These are phyloP conservation scores for Cephus nigrinus DNA, from an alignment of 2,888 invertebrate genomes.

Conservation along the genomic window DNA sequence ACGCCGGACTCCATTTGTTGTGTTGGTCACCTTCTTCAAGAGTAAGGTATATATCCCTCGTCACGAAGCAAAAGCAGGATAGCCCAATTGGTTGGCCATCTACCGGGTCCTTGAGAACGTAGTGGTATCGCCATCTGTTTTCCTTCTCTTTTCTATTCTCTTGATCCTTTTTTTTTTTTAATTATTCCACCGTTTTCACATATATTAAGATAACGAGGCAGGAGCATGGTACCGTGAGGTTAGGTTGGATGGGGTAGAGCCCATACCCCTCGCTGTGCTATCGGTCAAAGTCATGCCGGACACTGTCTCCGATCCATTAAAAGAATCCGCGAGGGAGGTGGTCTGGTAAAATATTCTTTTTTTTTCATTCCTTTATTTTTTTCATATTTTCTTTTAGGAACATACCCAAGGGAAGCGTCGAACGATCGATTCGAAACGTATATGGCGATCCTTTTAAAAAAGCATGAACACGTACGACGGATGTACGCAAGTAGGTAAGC, in stretches of 20 bases:
- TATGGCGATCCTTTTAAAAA: neutral
- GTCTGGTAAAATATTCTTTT: neutral
- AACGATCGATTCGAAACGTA: slow-evolving; percentile 1
- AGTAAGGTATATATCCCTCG: slow-evolving; percentile 18
- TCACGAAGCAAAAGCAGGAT: slow-evolving; percentile 4
- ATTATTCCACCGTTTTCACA: slow-evolving; percentile 44
- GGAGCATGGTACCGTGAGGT: neutral
- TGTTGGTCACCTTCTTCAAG: slow-evolving; percentile 16
- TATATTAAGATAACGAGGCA: slow-evolving; percentile 49
- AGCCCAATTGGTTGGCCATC: neutral
- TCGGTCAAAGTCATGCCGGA: slow-evolving; percentile 56
- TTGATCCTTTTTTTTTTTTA: slow-evolving; percentile 22
- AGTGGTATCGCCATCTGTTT: neutral
- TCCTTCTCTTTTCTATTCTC: neutral
- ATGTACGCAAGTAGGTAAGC: neutral
- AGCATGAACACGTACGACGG: neutral
- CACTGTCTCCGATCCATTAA: slow-evolving; percentile 37
- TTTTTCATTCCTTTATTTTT: slow-evolving; percentile 22
- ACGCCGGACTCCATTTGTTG: slow-evolving; percentile 43
- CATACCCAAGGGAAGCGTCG: slow-evolving; percentile 22
- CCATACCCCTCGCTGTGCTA: slow-evolving; percentile 42
- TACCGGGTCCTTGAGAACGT: neutral
- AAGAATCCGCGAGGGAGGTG: slow-evolving; percentile 9
- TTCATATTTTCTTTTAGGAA: slow-evolving; percentile 17
- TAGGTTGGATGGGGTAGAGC: slow-evolving; percentile 5